Base-by-base conservation (phyloP, 2,797 vertebrate genomes). In the Oryzias dopingdopingensis region DNA sequence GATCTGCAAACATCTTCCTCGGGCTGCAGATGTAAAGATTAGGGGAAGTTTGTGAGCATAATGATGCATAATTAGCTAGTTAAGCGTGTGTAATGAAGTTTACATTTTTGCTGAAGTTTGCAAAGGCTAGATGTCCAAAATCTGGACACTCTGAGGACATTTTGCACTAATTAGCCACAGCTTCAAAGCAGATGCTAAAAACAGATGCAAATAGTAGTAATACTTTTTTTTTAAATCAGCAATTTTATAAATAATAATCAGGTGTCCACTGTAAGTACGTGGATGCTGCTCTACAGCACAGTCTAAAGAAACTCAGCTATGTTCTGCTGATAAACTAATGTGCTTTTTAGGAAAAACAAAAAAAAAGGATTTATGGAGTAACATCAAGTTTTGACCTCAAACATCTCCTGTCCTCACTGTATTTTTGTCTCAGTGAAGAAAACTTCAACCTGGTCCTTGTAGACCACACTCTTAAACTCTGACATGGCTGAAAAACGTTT, bases 51-150 rank as follows among this genome's bases (percentile, higher is more conserved):
- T 59, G 49, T 65, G 49, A 70, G 12, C 24, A 61, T 44, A 56
- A 61, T 52, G 46, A 53, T 55, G 45, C 29, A 24, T 20, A 52
- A 12, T 59, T 49, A 59, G 51, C 20, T 24, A 48, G 51, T 14
- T 17, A 52, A 49, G 40, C 29, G 2, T 32, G 8, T 32, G 29
- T 32, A 32, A 32, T 32, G 8, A 32, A 32, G 29, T 29, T 29
- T 7, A 29, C 29, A 29, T 6, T 32, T 32, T 10, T 32, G 29
- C 8, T 32, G 29, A 32, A 32, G 8, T 32, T 32, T 22, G 66
- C 53, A 48, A 51, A 47, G 41, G 50, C n/a, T 44, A 52, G 49
- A 32, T 18, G 44, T 52, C 52, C 54, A 65, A 62, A 66, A 12
- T 60, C 42, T 62, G 5, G 16, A 12, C 29, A 15, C 44, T n/a